A percentile compares a stretch with the other conserved stretches of the same genome.
These are phyloP conservation scores for Odocoileus virginianus DNA, from an alignment of 2,113 vertebrate species.

Conservation along the genomic window DNA sequence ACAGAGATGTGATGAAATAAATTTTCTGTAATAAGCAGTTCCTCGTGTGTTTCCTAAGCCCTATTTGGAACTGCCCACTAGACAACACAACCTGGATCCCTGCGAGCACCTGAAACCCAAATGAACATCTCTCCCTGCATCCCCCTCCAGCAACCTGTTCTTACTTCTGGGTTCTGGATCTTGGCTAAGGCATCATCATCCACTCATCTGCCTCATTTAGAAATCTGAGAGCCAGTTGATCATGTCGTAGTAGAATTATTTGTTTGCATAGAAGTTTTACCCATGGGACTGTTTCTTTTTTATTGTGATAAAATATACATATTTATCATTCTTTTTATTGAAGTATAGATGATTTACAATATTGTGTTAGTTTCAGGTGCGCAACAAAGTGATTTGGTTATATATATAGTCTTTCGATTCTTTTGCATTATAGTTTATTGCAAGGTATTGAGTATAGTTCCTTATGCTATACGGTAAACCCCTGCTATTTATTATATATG, in stretches of 20 bases:
- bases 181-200: not conserved
- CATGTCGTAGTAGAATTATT: not conserved
- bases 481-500: not conserved
- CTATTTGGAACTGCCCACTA: not conserved
- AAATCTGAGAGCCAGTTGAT: not conserved
- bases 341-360: not conserved
- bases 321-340: not conserved
- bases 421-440: not conserved
- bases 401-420: not conserved
- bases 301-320: not conserved
- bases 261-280: conserved; percentile 5
- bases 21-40: not conserved
- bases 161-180: not conserved
- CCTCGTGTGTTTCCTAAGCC: not conserved
- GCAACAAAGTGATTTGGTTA: not conserved
- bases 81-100: not conserved
- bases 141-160: not conserved
- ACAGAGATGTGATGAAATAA: not conserved
- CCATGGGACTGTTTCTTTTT: not conserved
- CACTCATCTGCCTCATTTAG: not conserved
- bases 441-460: not conserved
- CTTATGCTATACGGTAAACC: not conserved
- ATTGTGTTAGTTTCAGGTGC: not conserved
- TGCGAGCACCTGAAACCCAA: not conserved
- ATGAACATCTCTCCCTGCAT: not conserved